Base-by-base conservation (phyloP, 30 jellyfish, hydroid and myxozoan genomes). In the Aurelia aurita complex sp. Pacific region DNA sequence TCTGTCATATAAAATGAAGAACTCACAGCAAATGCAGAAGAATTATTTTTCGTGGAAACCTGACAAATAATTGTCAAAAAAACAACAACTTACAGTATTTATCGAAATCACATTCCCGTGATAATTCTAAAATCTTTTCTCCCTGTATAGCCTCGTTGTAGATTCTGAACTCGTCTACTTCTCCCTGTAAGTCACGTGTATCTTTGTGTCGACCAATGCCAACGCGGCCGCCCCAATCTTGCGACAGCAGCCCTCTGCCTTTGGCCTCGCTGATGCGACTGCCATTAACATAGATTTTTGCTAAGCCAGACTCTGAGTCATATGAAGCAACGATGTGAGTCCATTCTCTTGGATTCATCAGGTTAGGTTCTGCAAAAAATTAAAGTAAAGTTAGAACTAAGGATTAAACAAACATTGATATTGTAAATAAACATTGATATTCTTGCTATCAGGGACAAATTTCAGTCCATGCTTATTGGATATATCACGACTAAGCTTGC, bases 181-280 rank as follows among this genome's bases (percentile, higher is more conserved):
- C 80, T 13, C 98, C 98, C 36, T 74, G 63, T 38, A 94, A 86
- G 69, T 82, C 96, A 54, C 98, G 94, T 32, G 87, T 94, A 72
- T 94, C 96, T 79, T 94, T 94, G 79, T 94, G 98, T 35, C 97
- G 96, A 50, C 98, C 98, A 59, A 94, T 71, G 29, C 98, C 98
- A 15, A 89, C 97, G 55, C 95, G 88, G 19, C 85, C 90, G 23
- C 87, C 96, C 98, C 98, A 94, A 73, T 94, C 98, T 63, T 83
- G 93, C 46, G 98, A 94, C 19, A 94, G 72, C 75, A 94, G 69
- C 4, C 98, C 98, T 10, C 78, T 82, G 33, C 98, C 98, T 54
- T 74, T 88, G 18, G 88, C 88, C 15, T 66, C 92, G 3, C 75
- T 94, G 13, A 78, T 69, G 12, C 88, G 82, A 52, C 97, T 86